Percentiles rank a stretch among this genome's conserved stretches.
Conservation (phyloP, 2,797 vertebrate species). For the Bucorvus abyssinicus region DNA sequence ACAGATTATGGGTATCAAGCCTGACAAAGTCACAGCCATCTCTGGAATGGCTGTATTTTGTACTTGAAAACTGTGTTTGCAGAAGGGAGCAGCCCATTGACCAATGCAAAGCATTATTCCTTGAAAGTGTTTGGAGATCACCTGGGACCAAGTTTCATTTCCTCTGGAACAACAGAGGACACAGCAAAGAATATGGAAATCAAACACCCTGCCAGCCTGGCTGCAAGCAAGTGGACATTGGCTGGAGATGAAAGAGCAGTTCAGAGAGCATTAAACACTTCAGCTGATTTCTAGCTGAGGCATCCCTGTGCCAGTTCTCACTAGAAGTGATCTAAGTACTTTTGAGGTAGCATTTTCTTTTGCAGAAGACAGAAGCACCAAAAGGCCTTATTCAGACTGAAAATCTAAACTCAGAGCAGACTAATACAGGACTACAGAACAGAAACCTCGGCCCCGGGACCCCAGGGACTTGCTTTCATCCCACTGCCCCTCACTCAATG, state of each 20-base stretch:
- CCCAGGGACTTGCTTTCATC: background rate
- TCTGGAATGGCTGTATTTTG: background rate
- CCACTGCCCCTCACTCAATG: background rate
- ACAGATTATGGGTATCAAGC: background rate
- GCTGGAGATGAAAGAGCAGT: background rate
- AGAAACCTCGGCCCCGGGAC: background rate
- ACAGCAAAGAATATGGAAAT: background rate
- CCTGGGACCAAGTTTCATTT: background rate
- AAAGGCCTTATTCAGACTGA: background rate
- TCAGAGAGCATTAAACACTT: background rate
- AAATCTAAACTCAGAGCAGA: background rate
- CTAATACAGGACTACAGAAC: fast-evolving
- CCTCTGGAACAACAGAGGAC: background rate
- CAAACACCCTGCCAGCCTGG: background rate
- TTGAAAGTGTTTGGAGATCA: background rate
- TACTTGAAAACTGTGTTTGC: background rate
- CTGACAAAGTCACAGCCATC: background rate
- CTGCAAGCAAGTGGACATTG: background rate
- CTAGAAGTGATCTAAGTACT: background rate
- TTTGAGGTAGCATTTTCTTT: background rate
- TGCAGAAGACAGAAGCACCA: background rate
- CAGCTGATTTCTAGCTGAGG: background rate
- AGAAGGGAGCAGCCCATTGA: background rate
- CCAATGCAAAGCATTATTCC: background rate
- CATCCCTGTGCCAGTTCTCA: background rate